Percentiles rank a stretch among this genome's conserved stretches.
phyloP scores from a whole-genome alignment of 2,113 vertebrate genomes.

The Orcinus orca region DNA sequence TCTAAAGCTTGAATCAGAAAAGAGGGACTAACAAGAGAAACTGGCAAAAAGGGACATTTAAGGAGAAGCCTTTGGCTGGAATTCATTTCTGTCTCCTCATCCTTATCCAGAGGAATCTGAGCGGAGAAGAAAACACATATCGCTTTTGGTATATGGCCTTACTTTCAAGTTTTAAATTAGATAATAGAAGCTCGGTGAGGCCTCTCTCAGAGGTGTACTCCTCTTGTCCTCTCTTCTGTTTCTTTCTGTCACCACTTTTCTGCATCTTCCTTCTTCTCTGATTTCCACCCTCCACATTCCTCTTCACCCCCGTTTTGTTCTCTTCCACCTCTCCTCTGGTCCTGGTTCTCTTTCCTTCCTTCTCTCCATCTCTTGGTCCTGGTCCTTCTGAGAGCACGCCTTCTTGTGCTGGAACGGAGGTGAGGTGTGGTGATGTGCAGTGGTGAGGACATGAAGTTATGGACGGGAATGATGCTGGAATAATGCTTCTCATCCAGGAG shows the following conservation, averaged over 20 bases:
- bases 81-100: neutral
- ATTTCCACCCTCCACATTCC: neutral
- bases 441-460: rapidly evolving
- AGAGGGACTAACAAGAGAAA: neutral
- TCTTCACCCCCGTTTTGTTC: neutral
- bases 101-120: neutral
- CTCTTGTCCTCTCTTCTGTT: conserved; percentile 18
- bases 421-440: neutral
- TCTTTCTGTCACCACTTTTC: neutral
- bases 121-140: conserved; percentile 18
- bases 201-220: neutral
- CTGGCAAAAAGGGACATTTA: neutral
- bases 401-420: neutral
- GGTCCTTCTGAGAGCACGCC: neutral
- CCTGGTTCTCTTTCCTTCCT: neutral
- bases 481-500: neutral
- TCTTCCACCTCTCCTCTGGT: neutral
- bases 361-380: neutral
- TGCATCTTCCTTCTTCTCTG: neutral
- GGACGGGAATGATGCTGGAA: neutral
- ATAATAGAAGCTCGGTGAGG: conserved; percentile 55
- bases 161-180: conserved; percentile 63
- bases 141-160: conserved; percentile 56
- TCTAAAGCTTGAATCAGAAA: neutral
- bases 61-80: neutral